Base-by-base conservation (phyloP, 2,113 vertebrate genomes). In the Vanacampus margaritifer region DNA sequence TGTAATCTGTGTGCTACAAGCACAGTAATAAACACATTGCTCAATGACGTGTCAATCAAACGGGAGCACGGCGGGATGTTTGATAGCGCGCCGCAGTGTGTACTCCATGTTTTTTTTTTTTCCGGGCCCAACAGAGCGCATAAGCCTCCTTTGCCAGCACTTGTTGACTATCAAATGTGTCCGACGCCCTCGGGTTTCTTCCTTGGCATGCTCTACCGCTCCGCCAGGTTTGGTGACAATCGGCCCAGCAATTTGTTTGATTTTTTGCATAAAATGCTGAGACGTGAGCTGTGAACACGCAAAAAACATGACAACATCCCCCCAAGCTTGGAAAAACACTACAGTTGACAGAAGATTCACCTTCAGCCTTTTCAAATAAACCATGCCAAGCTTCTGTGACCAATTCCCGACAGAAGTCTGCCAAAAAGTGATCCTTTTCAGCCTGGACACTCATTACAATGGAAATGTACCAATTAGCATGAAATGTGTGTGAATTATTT, bases 191-290 rank as follows among this genome's bases (percentile, higher is more conserved):
- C 23, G n/a, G 37, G 37, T 62, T 62, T 43, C 60, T 62, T 62
- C 37, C 39, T 43, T 62, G 60, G 60, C 60, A 10, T 19, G 39
- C 39, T 26, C 13, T 43, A 45, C 60, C 32, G 60, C 60, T 43
- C 60, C n/a, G 14, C 60, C 60, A 62, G 60, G 60, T 62, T 62
- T 43, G 39, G 60, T 14, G 14, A 62, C 60, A 62, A 45, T 45
- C 8, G 39, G 13, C 60, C 23, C 60, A 26, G 60, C 37, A 43
- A 23, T 62, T 43, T 60, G 32, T 37, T 62, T 62, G 23, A 43
- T 62, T 60, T 58, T 61, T 61, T 39, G 58, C 58, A 24, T 61
- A 39, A 54, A 54, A 39, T 8, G 12, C 36, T 41, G 35, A 37
- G 37, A 39, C 10, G 14, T 39, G 36, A 37, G 13, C 58, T 14